Evolutionary conservation across 2,888 invertebrate genomes (phyloP).

Genomic region (Plebejus anna): DNA sequence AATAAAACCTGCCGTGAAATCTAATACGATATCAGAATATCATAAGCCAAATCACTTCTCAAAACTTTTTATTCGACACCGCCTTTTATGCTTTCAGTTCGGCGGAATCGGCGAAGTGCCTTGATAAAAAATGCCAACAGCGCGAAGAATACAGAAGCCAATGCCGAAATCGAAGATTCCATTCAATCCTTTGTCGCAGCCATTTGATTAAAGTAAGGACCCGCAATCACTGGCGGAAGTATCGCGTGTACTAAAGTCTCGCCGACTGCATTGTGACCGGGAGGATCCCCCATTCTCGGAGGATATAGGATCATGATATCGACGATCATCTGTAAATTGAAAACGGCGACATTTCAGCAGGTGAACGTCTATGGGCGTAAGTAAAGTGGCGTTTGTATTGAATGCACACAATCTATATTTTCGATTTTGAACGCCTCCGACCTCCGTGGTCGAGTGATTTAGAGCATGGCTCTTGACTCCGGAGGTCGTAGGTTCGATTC

Average conservation of each 20-base stretch:
- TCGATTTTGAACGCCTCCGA: not conserved
- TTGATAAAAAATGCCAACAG: constrained; percentile 62
- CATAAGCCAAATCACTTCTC: constrained; percentile 17
- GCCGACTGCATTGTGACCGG: constrained; percentile 68
- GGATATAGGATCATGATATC: constrained; percentile 63
- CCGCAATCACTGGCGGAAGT: constrained; percentile 77
- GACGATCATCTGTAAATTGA: constrained; percentile 47
- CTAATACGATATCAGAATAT: constrained; percentile 8
- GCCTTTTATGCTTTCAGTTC: constrained; percentile 6
- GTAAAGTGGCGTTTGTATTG: constrained; percentile 8
- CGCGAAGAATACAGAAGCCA: constrained; percentile 64
- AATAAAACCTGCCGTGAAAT: not conserved
- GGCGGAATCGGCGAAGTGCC: constrained; percentile 32
- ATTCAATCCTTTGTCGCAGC: constrained; percentile 77
- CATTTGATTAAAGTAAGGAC: constrained; percentile 76
- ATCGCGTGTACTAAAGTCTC: constrained; percentile 76
- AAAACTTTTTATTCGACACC: constrained; percentile 23
- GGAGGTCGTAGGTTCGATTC: no score
- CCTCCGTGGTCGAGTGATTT: no score
- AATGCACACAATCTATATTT: not conserved
- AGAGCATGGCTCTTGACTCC: no score
- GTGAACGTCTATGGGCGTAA: constrained; percentile 42
- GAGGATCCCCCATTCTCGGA: constrained; percentile 38
- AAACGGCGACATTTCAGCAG: constrained; percentile 51
- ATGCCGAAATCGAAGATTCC: constrained; percentile 71